Conservation (phyloP, 2,797 vertebrate species). For the Thunnus albacares region DNA sequence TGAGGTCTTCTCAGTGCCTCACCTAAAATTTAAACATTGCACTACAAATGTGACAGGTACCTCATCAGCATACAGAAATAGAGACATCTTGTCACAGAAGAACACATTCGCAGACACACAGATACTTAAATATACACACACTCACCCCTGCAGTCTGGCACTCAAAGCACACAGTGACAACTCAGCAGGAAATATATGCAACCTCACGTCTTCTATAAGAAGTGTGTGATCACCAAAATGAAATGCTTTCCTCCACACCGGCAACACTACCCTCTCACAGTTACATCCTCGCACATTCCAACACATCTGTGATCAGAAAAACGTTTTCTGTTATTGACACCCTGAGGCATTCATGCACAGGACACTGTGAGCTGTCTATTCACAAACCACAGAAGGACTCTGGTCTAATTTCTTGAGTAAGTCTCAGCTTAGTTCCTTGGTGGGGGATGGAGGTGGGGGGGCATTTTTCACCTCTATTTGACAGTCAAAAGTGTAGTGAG, state of each 20-base stretch:
- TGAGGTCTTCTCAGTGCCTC: background rate
- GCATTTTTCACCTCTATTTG: no score
- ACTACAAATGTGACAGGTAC: constrained; percentile 16
- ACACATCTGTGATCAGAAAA: constrained; percentile 12
- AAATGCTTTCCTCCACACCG: constrained; percentile 2
- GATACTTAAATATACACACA: background rate
- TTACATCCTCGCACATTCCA: background rate
- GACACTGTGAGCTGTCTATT: background rate
- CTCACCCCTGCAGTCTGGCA: background rate
- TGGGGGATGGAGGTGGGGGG: no score
- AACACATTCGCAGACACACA: constrained; percentile 4
- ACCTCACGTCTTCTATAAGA: constrained; percentile 5
- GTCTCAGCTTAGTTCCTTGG: background rate
- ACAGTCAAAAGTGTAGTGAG: no score
- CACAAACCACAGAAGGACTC: background rate
- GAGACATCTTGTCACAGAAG: background rate
- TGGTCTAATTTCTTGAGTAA: background rate
- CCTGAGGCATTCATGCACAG: background rate
- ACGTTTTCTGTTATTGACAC: background rate
- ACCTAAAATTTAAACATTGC: constrained; percentile 11
- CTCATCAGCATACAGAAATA: constrained; percentile 26
- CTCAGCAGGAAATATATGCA: constrained; percentile 23
- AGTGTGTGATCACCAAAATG: constrained; percentile 7
- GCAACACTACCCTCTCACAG: background rate
- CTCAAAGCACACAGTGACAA: constrained; percentile 17